phyloP scores from a whole-genome alignment of 2,113 vertebrate genomes.

The Nesogale talazaci region DNA sequence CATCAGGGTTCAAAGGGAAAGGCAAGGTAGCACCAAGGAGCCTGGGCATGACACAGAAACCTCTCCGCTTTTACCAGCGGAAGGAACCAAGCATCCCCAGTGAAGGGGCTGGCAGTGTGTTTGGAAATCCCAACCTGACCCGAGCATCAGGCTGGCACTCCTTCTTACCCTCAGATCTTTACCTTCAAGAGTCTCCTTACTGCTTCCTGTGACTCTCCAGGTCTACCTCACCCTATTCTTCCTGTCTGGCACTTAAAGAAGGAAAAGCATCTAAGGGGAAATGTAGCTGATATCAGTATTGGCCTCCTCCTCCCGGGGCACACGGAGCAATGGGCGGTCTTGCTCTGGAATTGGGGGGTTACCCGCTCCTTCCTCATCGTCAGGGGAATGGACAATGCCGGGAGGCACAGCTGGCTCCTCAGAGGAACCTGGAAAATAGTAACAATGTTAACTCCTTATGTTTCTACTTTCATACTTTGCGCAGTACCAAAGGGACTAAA shows the following conservation, averaged over 20 bases:
- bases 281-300: slow-evolving; percentile 67
- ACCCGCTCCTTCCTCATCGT: slow-evolving; percentile 68
- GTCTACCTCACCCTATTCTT: slow-evolving; percentile 73
- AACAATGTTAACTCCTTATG: slow-evolving; percentile 71
- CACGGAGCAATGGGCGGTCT: slow-evolving; percentile 67
- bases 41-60: slow-evolving; percentile 72
- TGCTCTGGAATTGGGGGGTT: slow-evolving; percentile 58
- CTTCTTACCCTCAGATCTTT: slow-evolving; percentile 61
- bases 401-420: slow-evolving; percentile 62
- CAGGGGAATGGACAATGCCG: slow-evolving; percentile 48
- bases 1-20: slow-evolving; percentile 77
- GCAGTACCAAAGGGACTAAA: slow-evolving; percentile 35
- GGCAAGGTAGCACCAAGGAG: slow-evolving; percentile 70
- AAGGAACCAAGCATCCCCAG: slow-evolving; percentile 64
- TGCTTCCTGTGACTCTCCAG: slow-evolving; percentile 68
- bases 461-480: slow-evolving; percentile 48
- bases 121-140: slow-evolving; percentile 74
- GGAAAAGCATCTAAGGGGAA: slow-evolving; percentile 73
- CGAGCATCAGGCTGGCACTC: slow-evolving; percentile 76
- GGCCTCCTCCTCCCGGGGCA: slow-evolving; percentile 66
- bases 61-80: slow-evolving; percentile 60
- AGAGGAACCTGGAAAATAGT: slow-evolving; percentile 79
- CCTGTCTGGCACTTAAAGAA: slow-evolving; percentile 61
- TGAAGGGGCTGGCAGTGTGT: slow-evolving; percentile 58
- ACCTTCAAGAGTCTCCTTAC: slow-evolving; percentile 32